Evolutionary conservation across 2,888 invertebrate genomes (phyloP).

Genomic region (Cetonia aurata): DNA sequence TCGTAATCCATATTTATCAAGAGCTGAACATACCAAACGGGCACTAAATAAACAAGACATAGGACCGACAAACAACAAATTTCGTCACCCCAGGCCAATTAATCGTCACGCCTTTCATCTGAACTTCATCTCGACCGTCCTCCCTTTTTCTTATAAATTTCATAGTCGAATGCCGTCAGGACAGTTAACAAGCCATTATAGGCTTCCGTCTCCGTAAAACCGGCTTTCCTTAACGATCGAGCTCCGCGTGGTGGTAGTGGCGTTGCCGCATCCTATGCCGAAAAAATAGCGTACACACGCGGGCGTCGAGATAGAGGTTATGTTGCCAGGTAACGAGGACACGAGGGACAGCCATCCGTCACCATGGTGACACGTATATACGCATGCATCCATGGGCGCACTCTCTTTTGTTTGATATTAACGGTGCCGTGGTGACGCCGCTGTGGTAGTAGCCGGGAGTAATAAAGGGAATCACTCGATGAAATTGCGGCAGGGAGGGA

Average conservation of each 20-base stretch:
- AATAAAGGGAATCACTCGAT: not conserved
- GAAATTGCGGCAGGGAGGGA: not conserved
- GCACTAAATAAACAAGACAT: too few relatives aligned
- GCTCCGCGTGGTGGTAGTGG: conserved; percentile 5
- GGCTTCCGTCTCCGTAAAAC: conserved; percentile 12
- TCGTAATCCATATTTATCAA: too few relatives aligned
- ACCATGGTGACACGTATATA: conserved; percentile 30
- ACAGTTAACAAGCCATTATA: conserved; percentile 31
- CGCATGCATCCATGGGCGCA: conserved; percentile 8
- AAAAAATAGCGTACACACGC: conserved; percentile 14
- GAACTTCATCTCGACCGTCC: not conserved
- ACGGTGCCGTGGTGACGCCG: conserved; percentile 8
- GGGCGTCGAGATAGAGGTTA: conserved; percentile 27
- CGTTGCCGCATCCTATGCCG: not conserved
- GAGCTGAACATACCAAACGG: too few relatives aligned
- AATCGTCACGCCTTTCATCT: conserved; percentile 4
- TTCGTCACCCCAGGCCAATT: too few relatives aligned
- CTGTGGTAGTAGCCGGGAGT: conserved; percentile 1
- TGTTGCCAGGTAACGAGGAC: conserved; percentile 43
- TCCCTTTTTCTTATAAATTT: conserved; percentile 18
- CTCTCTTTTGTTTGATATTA: conserved; percentile 37
- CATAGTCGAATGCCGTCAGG: conserved; percentile 18
- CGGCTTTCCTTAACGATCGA: conserved; percentile 17
- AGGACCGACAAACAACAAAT: too few relatives aligned
- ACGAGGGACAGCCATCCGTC: conserved; percentile 41